Evolutionary conservation across 2,888 invertebrate species (phyloP), one percentile per base, ranked within the genome.

Genomic region (Leptinotarsa juncta): DNA sequence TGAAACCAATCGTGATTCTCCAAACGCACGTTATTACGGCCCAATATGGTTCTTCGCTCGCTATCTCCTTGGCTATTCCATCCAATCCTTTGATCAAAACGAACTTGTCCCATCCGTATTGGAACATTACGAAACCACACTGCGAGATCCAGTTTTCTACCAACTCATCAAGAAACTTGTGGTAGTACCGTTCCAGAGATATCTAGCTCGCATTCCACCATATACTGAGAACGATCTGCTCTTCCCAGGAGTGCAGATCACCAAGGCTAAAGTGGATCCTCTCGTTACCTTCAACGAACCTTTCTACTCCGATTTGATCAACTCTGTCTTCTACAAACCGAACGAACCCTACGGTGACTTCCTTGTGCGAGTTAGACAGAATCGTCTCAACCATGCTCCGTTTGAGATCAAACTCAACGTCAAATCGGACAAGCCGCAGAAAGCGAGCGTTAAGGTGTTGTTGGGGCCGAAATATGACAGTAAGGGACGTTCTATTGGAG

Each of bases 81-180:
- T 77, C 60, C 81, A 82, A 76, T 81, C 83, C 60, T 49, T 83
- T 83, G 84, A 75, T 78, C 87, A 89, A 23, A 83, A 87, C 73
- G 78, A 90, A 76, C 87, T 91, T 73, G 87, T 89, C 0, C 93
- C 93, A 51, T 91, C 93, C 14, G 90, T 88, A 12, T 86, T 94
- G 78, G 92, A 93, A 83, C 90, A 93, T 81, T 91, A 90, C 82
- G 91, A 92, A 83, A 92, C 93, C 15, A 89, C 91, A 7, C 87
- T 92, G 23, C 91, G 92, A 69, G 94, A 94, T 82, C 93, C 94
- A 15, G 91, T 91, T 48, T 93, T 93, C 90, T 94, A 91, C 87
- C 90, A 91, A 85, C 89, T 94, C 73, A 91, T 89, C 90, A 92
- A 92, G 84, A 91, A 90, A 77, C 89, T 93, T 77, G 85, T 90